Base-by-base conservation (phyloP, 2,888 invertebrate genomes). In the Antheraea yamamai region DNA sequence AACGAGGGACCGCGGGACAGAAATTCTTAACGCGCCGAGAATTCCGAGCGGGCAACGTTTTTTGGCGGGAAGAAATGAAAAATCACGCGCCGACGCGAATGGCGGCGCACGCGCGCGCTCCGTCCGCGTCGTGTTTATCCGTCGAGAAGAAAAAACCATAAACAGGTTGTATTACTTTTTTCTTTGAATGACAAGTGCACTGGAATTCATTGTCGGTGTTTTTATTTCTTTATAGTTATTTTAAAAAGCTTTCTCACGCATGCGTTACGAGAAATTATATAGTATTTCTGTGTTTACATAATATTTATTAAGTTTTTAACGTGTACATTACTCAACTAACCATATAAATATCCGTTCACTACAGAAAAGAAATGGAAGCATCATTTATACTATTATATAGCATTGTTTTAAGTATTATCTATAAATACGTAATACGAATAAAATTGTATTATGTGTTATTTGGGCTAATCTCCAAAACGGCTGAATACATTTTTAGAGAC, bases 101-200 rank as follows among this genome's bases (percentile, higher is more conserved):
- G 91, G 88, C 81, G 77, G 88, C 87, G 92, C 93, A 93, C 93
- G 94, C 92, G 91, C 89, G 82, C 80, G 14, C 64, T 80, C 75
- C 75, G 72, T 79, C 76, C 64, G 64, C 64, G 75, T 78, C 77
- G 81, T 85, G 87, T 88, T 86, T 82, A 80, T 81, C 81, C 77
- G 78, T 30, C 4, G 81, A 82, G 79, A 83, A 84, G 82, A 82
- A 79, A 83, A 87, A 87, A 82, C 79, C 83, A 85, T 87, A 89
- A 89, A 89, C 90, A 90, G 90, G 91, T 89, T 89, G 88, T 88
- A 87, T 87, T 88, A 86, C 89, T 85, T 85, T 84, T 88, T 87
- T 83, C 80, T 80, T 79, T 82, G 81, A 82, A 81, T 83, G 84
- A 85, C 85, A 87, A 85, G 83, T 81, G 83, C 79, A 82, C 81